Base-by-base conservation (phyloP, 53 echinoderm and acorn worm genomes). In the Zoroaster sp. region DNA sequence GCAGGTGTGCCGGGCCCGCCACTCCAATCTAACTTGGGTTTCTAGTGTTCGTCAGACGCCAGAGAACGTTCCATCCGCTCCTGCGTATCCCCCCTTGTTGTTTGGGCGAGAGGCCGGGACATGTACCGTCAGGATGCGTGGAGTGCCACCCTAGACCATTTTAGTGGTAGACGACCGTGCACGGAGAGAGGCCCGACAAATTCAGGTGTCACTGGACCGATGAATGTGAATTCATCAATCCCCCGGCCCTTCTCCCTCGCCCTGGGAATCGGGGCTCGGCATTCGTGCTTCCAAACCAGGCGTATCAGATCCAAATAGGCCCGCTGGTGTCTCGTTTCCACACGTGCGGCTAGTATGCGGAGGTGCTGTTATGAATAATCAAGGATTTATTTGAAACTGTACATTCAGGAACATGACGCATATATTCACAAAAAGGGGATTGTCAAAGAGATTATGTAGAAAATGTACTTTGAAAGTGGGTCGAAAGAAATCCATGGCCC, bases 161-260 rank as follows among this genome's bases (percentile, higher is more conserved):
- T 17, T 32, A 34, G 76, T 76, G 76, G 47, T 76, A 46, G 76
- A 32, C 76, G 76, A 51, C 76, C 14, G 76, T 76, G 76, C 36
- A 55, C 54, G 36, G 79, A 79, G 40, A 55, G 76, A 42, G 18
- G 42, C 71, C 42, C 8, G 3, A 13, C 32, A 42, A 81, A 81
- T 55, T 81, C 81, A 81, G 81, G 81, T 81, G 81, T 81, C 81
- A 28, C 66, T 30, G 31, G 28, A 40, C 43, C 43, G 44, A 41
- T 81, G 81, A 81, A 81, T 66, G 42, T 66, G 67, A 81, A 81
- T 67, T 42, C 44, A 81, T 81, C 67, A 81, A 81, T 81, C 66
- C 66, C 30, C 17, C 80, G 5, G 1, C 59, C 66, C 11, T 23
- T 28, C 65, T 28, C 65, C 18, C 80, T 37, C 11, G 81, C 81